Evolutionary conservation across 2,888 invertebrate genomes (phyloP), one percentile per base, ranked within the genome.

Genomic region (Arctia plantaginis): DNA sequence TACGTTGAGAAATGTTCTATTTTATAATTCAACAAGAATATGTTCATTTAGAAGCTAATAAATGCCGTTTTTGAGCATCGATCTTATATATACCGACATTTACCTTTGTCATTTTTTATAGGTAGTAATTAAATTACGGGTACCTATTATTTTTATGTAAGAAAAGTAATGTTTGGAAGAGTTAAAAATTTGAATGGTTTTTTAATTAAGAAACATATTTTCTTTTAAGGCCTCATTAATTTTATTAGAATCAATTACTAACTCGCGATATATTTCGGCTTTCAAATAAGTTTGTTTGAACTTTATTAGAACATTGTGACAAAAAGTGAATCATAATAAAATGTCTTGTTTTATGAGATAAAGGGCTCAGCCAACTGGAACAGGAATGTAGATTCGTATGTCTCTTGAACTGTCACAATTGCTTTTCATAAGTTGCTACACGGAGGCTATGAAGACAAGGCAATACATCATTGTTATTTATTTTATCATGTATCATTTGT

Each of bases 291-390:
- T 30, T 27, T n/a, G n/a, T n/a, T n/a, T n/a, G 18, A 30, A 30
- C 30, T 30, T 35, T 35, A 35, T 65, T 39, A 39, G 39, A 65
- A 65, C 39, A n/a, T 39, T 23, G 13, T 3, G 23, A 35, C n/a
- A 12, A 39, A n/a, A 23, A 35, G 65, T 65, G 65, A 65, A 39
- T 23, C 23, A 65, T 65, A 23, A n/a, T 35, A n/a, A 65, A 12
- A 65, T 20, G 23, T 23, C 35, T 65, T 23, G 23, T 65, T 65
- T 65, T 39, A n/a, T 65, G n/a, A 35, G 65, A 65, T 65, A 65
- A 65, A 39, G 13, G 65, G 35, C 65, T 65, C 39, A 65, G 4
- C 35, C n/a, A 35, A 65, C 35, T 13, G 65, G 65, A 23, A 65
- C 35, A n/a, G 10, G 3, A 3, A 8, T 39, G 65, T n/a, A n/a